These are phyloP conservation scores for Podarcis raffonei DNA, from an alignment of 2,113 vertebrate genomes.

Conservation along the genomic window DNA sequence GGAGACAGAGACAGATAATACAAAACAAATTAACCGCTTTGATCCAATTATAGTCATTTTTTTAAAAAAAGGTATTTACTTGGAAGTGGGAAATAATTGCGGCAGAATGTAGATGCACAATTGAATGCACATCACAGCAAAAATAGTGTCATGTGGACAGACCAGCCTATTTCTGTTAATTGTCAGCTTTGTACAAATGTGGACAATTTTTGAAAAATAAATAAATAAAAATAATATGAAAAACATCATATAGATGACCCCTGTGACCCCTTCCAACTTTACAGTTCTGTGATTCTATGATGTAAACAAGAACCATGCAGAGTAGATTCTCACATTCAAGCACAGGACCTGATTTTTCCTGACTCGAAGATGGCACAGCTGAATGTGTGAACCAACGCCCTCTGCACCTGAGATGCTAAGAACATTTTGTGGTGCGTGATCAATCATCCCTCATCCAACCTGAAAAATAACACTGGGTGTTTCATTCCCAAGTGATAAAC, in stretches of 20 bases:
- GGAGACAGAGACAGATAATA: no score
- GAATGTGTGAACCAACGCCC: background rate
- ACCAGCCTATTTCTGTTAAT: background rate
- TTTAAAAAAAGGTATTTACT: no score
- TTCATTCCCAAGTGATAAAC: background rate
- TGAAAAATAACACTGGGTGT: background rate
- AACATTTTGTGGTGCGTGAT: background rate
- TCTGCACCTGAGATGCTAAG: background rate
- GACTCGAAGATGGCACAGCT: background rate
- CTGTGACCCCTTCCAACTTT: no score
- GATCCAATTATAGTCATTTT: no score
- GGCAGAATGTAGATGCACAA: background rate
- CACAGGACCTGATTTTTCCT: background rate
- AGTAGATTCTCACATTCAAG: background rate
- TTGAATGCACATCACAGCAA: background rate
- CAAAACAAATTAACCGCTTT: no score
- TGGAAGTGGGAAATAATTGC: no score
- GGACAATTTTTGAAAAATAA: no score
- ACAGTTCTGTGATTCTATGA: no score
- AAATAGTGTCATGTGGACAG: background rate
- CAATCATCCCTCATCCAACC: background rate
- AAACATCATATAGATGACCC: no score
- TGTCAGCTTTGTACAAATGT: no score
- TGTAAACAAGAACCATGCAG: background rate
- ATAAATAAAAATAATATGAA: no score